Evolutionary conservation across 2,113 vertebrate species (phyloP).

Genomic region (Alethe diademata): DNA sequence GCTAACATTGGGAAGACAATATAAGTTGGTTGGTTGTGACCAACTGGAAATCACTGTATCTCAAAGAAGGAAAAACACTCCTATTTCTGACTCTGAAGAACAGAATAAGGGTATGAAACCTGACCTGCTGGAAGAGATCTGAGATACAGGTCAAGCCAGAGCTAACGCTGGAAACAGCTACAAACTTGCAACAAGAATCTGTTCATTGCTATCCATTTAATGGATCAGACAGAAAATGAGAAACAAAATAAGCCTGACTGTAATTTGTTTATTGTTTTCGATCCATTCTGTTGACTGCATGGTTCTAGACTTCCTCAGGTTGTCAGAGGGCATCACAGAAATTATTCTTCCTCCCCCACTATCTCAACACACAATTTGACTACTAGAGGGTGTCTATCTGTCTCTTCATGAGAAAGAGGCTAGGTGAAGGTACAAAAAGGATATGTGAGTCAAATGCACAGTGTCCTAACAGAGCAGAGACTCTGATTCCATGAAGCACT

Average conservation of each 20-base stretch:
- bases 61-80: neutral
- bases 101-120: neutral
- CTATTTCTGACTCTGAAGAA: neutral
- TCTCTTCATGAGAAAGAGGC: neutral
- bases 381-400: neutral
- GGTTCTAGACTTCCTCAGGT: neutral
- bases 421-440: neutral
- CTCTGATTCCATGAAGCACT: neutral
- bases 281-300: neutral
- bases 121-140: neutral
- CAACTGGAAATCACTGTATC: neutral
- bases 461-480: neutral
- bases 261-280: neutral
- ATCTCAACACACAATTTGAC: neutral
- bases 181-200: neutral
- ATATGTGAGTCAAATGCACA: fast-evolving
- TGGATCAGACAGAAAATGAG: neutral
- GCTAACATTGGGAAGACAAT: neutral
- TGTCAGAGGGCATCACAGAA: neutral
- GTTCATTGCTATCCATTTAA: neutral
- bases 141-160: neutral
- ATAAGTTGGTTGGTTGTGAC: neutral
- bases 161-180: neutral
- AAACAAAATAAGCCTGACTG: neutral
- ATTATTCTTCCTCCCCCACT: neutral